Conservation (phyloP, 2,113 vertebrate species). For the Pungitius pungitius region DNA sequence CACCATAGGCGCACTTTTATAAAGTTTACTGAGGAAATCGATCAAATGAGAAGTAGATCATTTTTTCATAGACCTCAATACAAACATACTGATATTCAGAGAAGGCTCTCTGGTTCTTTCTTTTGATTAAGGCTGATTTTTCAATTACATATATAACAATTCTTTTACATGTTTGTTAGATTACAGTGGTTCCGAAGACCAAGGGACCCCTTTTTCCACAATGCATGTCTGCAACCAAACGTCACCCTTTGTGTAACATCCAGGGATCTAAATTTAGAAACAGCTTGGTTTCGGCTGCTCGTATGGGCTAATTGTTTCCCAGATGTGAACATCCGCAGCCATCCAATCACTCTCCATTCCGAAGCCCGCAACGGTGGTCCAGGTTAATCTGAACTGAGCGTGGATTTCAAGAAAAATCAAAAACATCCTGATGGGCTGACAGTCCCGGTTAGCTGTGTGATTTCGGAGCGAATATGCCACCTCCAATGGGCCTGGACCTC, state of each 20-base stretch:
- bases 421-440: constrained; percentile 82
- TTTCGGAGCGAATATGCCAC: constrained; percentile 74
- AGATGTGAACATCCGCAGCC: constrained; percentile 75
- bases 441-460: constrained; percentile 76
- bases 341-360: constrained; percentile 75
- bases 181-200: constrained; percentile 44
- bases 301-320: constrained; percentile 79
- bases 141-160: constrained; percentile 41
- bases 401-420: constrained; percentile 81
- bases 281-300: constrained; percentile 56
- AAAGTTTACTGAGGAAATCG: no score
- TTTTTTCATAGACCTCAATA: no score
- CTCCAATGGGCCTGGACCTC: constrained; percentile 80
- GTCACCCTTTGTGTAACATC: constrained; percentile 55
- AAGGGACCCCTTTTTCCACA: constrained; percentile 43
- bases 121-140: constrained; percentile 21
- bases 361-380: constrained; percentile 74
- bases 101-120: not conserved
- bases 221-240: constrained; percentile 52
- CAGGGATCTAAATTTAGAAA: constrained; percentile 73
- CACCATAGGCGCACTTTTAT: no score
- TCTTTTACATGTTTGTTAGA: constrained; percentile 12
- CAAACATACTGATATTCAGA: no score
- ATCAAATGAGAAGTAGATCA: no score
- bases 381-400: constrained; percentile 84